Evolutionary conservation across 2,113 vertebrate genomes (phyloP).

Genomic region (Entelurus aequoreus): DNA sequence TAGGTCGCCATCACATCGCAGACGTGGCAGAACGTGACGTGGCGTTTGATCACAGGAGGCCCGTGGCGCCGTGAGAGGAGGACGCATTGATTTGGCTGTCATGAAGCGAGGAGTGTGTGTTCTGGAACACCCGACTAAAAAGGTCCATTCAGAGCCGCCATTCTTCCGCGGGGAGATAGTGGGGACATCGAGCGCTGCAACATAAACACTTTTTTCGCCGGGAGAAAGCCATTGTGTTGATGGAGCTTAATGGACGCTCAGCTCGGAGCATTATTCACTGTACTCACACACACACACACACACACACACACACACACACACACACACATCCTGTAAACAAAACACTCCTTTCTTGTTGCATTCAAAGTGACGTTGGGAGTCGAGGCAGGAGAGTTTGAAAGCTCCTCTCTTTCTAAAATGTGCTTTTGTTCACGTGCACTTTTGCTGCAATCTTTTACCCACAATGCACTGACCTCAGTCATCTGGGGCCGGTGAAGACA

Average conservation of each 20-base stretch:
- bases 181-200: constrained; percentile 60
- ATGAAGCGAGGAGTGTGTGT: constrained; percentile 40
- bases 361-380: constrained; percentile 26
- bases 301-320: constrained; percentile 9
- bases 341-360: constrained; percentile 26
- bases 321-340: constrained; percentile 21
- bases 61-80: constrained; percentile 48
- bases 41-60: constrained; percentile 63
- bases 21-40: constrained; percentile 52
- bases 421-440: neutral
- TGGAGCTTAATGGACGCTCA: constrained; percentile 62
- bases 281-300: constrained; percentile 34
- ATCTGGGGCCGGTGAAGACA: neutral
- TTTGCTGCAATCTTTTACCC: neutral
- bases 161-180: constrained; percentile 61
- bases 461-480: constrained; percentile 11
- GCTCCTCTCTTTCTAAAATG: constrained; percentile 32
- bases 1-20: constrained; percentile 35
- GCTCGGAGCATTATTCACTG: constrained; percentile 58
- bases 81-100: constrained; percentile 64
- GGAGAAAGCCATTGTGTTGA: constrained; percentile 54
- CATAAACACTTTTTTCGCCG: constrained; percentile 64
- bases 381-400: constrained; percentile 28
- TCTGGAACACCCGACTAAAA: constrained; percentile 57
- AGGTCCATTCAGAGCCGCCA: constrained; percentile 52